Conservation (phyloP, 2,113 vertebrate genomes). For the Nerophis lumbriciformis region DNA sequence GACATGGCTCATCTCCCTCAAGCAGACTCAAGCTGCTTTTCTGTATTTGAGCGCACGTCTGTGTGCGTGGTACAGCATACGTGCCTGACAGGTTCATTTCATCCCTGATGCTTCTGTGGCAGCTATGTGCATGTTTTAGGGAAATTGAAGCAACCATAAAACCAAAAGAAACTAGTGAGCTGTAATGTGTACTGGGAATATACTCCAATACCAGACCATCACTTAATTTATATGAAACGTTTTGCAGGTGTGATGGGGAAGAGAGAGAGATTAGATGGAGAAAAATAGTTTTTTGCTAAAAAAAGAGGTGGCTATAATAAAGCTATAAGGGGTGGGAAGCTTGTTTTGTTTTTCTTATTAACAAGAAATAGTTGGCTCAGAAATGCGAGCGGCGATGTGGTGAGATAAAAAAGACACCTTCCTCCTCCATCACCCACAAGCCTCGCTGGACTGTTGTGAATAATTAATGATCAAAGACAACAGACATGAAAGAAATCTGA, state of each 20-base stretch:
- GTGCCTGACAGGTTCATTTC: slow-evolving; percentile 46
- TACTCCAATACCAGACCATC: slow-evolving; percentile 1
- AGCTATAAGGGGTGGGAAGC: background rate
- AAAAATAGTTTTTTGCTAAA: background rate
- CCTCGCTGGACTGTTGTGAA: slow-evolving; percentile 42
- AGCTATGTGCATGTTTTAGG: slow-evolving; percentile 42
- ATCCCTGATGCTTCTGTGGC: slow-evolving; percentile 42
- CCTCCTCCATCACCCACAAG: slow-evolving; percentile 19
- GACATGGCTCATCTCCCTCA: slow-evolving; percentile 11
- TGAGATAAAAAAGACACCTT: slow-evolving; percentile 12
- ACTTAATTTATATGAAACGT: slow-evolving; percentile 18
- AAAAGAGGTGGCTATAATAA: background rate
- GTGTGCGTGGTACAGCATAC: slow-evolving; percentile 13
- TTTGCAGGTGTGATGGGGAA: slow-evolving; percentile 7
- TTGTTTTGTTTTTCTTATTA: background rate
- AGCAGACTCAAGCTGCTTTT: slow-evolving; percentile 8
- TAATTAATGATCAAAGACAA: slow-evolving; percentile 50
- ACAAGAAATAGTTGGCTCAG: background rate
- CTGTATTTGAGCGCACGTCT: slow-evolving; percentile 7
- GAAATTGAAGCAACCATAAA: slow-evolving; percentile 48
- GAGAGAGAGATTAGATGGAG: background rate
- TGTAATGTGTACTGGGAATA: slow-evolving; percentile 10
- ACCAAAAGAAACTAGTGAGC: slow-evolving; percentile 23
- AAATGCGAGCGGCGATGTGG: background rate
- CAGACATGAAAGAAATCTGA: slow-evolving; percentile 34